A percentile compares a stretch with the other conserved stretches of the same genome.
These are phyloP conservation scores for Nanorana parkeri DNA, from an alignment of 2,113 vertebrate species.

Conservation along the genomic window DNA sequence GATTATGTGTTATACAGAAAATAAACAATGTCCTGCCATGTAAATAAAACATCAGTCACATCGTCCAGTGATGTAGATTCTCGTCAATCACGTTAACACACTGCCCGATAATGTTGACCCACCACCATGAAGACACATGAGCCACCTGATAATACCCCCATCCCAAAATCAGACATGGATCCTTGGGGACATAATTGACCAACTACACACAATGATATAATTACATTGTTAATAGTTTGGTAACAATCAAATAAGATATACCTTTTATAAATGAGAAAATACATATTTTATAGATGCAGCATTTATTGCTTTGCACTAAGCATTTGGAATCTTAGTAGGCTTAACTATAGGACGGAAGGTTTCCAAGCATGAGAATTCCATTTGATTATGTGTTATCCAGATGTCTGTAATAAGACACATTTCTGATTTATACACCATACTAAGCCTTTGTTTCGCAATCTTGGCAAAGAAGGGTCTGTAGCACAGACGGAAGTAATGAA, in stretches of 20 bases:
- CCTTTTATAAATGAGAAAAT: background rate
- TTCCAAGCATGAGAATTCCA: slow-evolving; percentile 26
- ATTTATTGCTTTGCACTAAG: background rate
- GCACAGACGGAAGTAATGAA: slow-evolving; percentile 24
- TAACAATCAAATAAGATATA: too few species aligned
- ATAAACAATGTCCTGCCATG: too few species aligned
- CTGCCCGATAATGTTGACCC: too few species aligned
- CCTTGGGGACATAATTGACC: too few species aligned
- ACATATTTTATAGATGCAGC: background rate
- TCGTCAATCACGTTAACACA: too few species aligned
- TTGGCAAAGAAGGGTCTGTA: background rate
- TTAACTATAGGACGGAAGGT: background rate
- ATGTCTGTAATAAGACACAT: slow-evolving; percentile 42
- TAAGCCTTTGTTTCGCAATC: slow-evolving; percentile 22
- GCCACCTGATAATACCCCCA: too few species aligned
- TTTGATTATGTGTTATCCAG: slow-evolving; percentile 52
- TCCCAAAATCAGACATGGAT: too few species aligned
- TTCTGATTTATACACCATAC: slow-evolving; percentile 14
- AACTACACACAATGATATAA: too few species aligned
- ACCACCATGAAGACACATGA: too few species aligned
- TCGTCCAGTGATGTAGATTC: too few species aligned
- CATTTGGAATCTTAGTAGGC: slow-evolving; percentile 5
- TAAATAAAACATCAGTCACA: too few species aligned
- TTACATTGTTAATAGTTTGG: too few species aligned
- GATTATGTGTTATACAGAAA: slow-evolving; percentile 54